Conservation (phyloP, 2,113 vertebrate genomes). For the Hiodon alosoides region DNA sequence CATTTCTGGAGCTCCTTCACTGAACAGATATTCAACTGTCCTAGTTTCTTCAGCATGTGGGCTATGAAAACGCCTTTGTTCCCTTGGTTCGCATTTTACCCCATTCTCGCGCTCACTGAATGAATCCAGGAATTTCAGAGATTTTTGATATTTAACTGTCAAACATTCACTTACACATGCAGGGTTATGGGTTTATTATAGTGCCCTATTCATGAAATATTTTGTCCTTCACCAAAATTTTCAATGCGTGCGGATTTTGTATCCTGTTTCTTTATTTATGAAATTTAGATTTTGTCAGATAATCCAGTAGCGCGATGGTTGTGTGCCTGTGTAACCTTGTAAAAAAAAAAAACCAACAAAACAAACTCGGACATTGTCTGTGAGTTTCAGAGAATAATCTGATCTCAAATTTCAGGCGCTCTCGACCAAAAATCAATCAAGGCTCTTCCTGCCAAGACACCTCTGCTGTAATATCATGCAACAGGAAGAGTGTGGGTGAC, state of each 20-base stretch:
- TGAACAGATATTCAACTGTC: conserved; percentile 13
- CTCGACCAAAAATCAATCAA: conserved; percentile 36
- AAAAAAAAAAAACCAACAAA: not conserved
- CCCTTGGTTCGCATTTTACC: not conserved
- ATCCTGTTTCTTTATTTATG: not conserved
- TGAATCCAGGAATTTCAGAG: conserved; percentile 1
- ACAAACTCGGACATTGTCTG: conserved; percentile 36
- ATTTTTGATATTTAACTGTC: conserved; percentile 1
- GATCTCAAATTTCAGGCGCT: conserved; percentile 50
- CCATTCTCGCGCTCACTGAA: not conserved
- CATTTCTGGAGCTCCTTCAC: conserved; percentile 5
- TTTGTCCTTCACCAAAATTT: not conserved
- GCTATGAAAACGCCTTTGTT: conserved; percentile 12
- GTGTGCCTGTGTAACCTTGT: conserved; percentile 12
- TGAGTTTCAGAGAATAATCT: conserved; percentile 27
- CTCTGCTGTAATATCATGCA: conserved; percentile 16
- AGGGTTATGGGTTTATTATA: too few species aligned
- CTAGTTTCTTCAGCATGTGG: conserved; percentile 16
- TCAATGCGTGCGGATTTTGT: not conserved
- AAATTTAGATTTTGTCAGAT: conserved; percentile 3
- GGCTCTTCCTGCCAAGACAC: not conserved
- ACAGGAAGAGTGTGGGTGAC: conserved; percentile 26
- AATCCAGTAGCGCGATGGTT: conserved; percentile 1
- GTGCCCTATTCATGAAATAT: too few species aligned
- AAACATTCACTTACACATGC: not conserved